Base-by-base conservation (phyloP, 2,113 vertebrate genomes). In the Myotis lucifugus region DNA sequence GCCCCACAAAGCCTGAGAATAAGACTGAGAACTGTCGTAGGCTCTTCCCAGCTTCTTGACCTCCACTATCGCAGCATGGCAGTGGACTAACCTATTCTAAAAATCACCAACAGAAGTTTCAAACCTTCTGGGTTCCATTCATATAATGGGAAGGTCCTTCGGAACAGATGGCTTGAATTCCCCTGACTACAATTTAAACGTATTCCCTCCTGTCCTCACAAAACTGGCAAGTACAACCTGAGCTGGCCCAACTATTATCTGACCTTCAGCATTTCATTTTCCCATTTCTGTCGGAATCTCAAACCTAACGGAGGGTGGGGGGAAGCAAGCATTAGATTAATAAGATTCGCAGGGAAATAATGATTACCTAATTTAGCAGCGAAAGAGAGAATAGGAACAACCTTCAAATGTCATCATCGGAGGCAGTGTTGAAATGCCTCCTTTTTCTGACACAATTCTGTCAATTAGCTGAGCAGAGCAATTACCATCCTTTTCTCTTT, bases 391-490 rank as follows among this genome's bases (percentile, higher is more conserved):
- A 96, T 94, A 92, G 88, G 94, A 97, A 94, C 90, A 97, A 97
- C 97, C 95, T 98, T 97, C 95, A 97, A 96, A 95, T 96, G 93
- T 92, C 97, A 96, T 85, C 92, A 95, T 94, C 4, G 93, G 91
- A 97, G 85, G 94, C 81, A 95, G 84, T 19, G 73, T 78, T 95
- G 92, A 98, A 98, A 95, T 97, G 95, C 85, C 97, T 81, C 90
- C 78, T 84, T 93, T 97, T 98, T 90, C 90, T 2, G 52, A 96
- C 98, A 98, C 97, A 90, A 87, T 98, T 98, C 97, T 98, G 98
- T 98, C 98, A 98, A 97, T 98, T 98, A 98, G 90, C 95, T 88
- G 92, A 92, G 98, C 97, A 90, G 56, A 93, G 96, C 97, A 97
- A 98, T 98, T 98, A 98, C 96, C 87, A 96, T 90, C 52, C 69